Evolutionary conservation across 2,797 vertebrate species (phyloP).

Genomic region (Hippoglossus hippoglossus): DNA sequence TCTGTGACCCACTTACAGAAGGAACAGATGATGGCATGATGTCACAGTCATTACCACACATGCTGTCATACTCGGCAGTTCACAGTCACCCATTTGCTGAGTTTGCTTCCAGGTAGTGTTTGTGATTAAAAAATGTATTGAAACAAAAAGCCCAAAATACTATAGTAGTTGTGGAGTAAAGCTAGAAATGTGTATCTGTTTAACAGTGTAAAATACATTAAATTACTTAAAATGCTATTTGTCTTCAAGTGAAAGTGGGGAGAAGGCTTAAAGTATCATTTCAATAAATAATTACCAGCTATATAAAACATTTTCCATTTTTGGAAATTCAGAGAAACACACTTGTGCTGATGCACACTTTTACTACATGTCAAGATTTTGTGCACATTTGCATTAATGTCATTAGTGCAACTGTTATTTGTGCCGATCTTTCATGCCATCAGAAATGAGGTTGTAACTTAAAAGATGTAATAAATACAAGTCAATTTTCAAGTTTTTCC

Average conservation of each 20-base stretch:
- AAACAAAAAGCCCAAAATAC: no score
- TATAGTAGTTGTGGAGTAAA: no score
- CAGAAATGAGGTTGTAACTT: background rate
- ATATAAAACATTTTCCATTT: no score
- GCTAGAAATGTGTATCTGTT: no score
- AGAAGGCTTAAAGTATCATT: background rate
- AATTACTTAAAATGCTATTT: background rate
- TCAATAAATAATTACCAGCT: no score
- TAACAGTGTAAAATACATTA: no score
- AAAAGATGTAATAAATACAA: background rate
- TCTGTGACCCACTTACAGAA: conserved; percentile 14
- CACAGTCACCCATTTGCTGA: no score
- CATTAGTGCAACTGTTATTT: background rate
- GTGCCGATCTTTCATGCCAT: background rate
- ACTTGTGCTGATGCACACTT: background rate
- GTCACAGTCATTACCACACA: conserved; percentile 9
- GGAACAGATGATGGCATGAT: conserved; percentile 12
- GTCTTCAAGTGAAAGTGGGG: background rate
- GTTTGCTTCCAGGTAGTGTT: no score
- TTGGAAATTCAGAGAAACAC: background rate
- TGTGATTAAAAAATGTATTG: background rate
- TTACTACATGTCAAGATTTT: background rate
- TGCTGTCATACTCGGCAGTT: no score
- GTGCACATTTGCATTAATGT: background rate
- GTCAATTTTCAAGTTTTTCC: background rate